Evolutionary conservation across 2,888 invertebrate species (phyloP).

Genomic region (Oligia latruncula): DNA sequence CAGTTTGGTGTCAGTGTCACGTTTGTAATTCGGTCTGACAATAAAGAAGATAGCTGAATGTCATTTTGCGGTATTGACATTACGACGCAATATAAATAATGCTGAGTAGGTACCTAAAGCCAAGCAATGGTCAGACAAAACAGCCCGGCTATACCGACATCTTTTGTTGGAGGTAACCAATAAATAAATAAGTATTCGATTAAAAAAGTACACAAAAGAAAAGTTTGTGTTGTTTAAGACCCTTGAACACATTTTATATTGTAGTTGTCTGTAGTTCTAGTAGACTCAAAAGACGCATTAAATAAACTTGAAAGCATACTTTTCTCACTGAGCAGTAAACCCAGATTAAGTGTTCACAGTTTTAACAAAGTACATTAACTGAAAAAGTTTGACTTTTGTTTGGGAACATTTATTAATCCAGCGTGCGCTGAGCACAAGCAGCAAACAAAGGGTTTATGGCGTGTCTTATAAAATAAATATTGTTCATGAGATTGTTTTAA

Average conservation of each 20-base stretch:
- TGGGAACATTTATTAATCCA: constrained; percentile 18
- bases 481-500: not conserved
- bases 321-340: constrained; percentile 9
- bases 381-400: constrained; percentile 31
- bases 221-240: constrained; percentile 16
- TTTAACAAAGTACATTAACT: constrained; percentile 28
- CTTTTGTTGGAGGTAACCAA: not conserved
- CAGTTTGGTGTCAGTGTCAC: not conserved
- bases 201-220: constrained; percentile 26
- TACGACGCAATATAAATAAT: not conserved
- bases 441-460: constrained; percentile 5
- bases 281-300: constrained; percentile 21
- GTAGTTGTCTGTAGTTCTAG: constrained; percentile 2
- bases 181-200: constrained; percentile 8
- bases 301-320: constrained; percentile 16
- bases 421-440: not conserved
- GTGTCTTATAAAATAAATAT: constrained; percentile 15
- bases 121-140: not conserved
- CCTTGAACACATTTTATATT: constrained; percentile 14
- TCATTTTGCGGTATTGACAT: not conserved
- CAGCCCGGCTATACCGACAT: not conserved
- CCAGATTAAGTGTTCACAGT: constrained; percentile 21
- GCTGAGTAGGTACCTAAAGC: not conserved
- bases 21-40: not conserved
- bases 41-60: not conserved